Percentiles rank a stretch among this genome's conserved stretches.
Conservation (phyloP, 2,113 vertebrate genomes). For the Quiscalus mexicanus region DNA sequence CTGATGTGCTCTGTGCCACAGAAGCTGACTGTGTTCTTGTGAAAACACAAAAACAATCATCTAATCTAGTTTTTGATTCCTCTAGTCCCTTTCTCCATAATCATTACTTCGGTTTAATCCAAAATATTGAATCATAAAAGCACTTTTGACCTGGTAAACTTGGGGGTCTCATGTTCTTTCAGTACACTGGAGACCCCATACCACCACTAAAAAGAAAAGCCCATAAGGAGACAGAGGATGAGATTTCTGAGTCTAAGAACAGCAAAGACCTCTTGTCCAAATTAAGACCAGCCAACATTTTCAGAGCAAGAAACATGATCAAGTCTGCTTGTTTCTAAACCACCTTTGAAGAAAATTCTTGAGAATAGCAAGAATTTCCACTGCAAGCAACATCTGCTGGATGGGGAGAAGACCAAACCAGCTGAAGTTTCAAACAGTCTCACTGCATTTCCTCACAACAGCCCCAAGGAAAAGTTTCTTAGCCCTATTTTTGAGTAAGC, state of each 20-base stretch:
- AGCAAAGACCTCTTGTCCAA: neutral
- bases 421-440: neutral
- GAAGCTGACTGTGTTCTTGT: neutral
- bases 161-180: neutral
- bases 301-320: neutral
- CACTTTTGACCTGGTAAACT: neutral
- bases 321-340: neutral
- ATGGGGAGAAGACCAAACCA: neutral
- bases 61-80: neutral
- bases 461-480: neutral
- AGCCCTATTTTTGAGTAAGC: neutral
- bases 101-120: neutral
- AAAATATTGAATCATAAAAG: neutral
- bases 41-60: neutral
- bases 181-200: neutral
- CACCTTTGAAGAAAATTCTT: neutral
- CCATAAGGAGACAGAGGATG: neutral
- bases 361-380: neutral
- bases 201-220: neutral
- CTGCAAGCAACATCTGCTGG: neutral
- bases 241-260: neutral
- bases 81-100: neutral
- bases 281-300: neutral
- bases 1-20: fast-evolving
- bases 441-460: neutral